Evolutionary conservation across 1,140 invertebrate species (phyloP), one percentile per base, ranked within the genome.

Genomic region (Liolophura sinensis): DNA sequence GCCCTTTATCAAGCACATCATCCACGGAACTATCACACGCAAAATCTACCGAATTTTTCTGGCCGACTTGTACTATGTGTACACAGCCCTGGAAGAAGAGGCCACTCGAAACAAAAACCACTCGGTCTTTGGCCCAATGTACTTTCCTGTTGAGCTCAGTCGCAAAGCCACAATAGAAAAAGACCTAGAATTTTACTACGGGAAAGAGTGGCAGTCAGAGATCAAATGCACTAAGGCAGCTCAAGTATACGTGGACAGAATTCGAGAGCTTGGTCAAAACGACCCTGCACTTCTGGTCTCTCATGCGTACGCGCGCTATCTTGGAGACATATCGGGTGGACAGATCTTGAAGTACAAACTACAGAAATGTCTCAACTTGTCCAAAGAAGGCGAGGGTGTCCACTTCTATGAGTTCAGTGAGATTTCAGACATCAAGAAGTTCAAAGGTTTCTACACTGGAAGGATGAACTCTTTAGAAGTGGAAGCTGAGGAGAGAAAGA

Each of bases 291-390:
- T 66, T n/a, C 56, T 66, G 11, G n/a, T 66, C 9, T 20, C 64
- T 54, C 64, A 66, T 50, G 31, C n/a, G 22, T 66, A 57, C 47
- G 50, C 55, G 9, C 56, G 64, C 18, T 66, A 66, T 24, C 20
- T 66, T 14, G 64, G 64, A 1, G 64, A 66, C 25, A 22, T 66
- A 31, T 66, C 64, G 7, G 64, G 64, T 7, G 64, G 64, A 1
- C 57, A 60, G 57, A 31, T 59, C n/a, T 50, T 66, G 25, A 60
- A 60, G 22, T 66, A 60, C 27, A 66, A 66, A 25, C n/a, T 66
- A 25, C 20, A 20, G 18, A 60, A 60, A 22, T 20, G 46, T 20
- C n/a, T 66, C 16, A 16, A 50, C 6, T n/a, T 66, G n/a, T 20
- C 31, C 14, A 16, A 18, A 15, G n/a, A 46, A 12, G 58, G 46